Evolutionary conservation across 2,797 vertebrate species (phyloP), one percentile per base, ranked within the genome.

Genomic region (Syngnathus acus): DNA sequence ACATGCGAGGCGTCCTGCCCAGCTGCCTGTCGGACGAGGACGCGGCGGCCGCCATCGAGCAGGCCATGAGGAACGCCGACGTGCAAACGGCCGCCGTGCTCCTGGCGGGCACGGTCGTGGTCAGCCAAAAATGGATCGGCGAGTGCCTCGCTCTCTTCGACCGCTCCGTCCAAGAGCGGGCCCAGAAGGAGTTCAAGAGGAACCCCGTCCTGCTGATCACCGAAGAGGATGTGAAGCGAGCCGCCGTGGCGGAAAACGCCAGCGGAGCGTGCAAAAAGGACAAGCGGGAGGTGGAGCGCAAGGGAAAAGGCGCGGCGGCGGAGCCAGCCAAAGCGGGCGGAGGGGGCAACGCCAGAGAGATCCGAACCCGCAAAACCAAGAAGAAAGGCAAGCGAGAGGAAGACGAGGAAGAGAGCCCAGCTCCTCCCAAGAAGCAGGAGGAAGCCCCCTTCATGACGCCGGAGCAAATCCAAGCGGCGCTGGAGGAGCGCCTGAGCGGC

Each of bases 151-250:
- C 88, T 32, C 76, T 96, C 0, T 99, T 99, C 80, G 90, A 90
- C 50, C 90, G 93, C 37, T 76, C 85, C 72, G 97, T 99, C 94
- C 95, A 93, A 70, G 91, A 93, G 66, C 98, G 94, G 80, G 97
- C 97, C 60, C 90, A 95, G 88, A 96, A 94, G 93, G 95, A 98
- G 82, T 87, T 96, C 62, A 97, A 96, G 88, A 94, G 83, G 81
- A 96, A 91, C 73, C 94, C 94, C 3, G 95, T 97, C 63, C 91
- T 94, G 82, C 83, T 98, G 82, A 92, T 98, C 63, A 94, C 92
- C 9, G 96, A 98, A 85, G 96, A 98, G 8, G 94, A 99, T 75
- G 59, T 97, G 72, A 98, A 95, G 79, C 92, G 94, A 42, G 75
- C 84, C 19, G 3, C 75, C 51, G 26, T 90, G 78, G 77, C 85